A percentile compares a stretch with the other conserved stretches of the same genome.
phyloP scores from a whole-genome alignment of 2,797 vertebrate genomes.

The Remorina albescens region DNA sequence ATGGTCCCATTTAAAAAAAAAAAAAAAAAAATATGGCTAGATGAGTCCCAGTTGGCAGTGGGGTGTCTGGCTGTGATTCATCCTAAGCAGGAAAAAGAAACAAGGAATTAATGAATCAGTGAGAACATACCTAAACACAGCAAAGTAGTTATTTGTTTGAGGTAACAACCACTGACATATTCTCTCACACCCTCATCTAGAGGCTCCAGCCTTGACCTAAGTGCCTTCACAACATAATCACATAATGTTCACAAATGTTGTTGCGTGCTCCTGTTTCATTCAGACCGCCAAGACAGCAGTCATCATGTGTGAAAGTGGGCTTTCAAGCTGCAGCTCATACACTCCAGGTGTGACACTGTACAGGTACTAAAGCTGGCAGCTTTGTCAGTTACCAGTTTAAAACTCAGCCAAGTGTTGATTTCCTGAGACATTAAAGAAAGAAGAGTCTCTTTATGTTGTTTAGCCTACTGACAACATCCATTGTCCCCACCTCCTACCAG shows the following conservation, averaged over 20 bases:
- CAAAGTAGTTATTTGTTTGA: not conserved
- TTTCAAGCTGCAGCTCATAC: too few species aligned
- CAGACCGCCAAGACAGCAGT: not conserved
- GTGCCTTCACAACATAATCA: slow-evolving; percentile 1
- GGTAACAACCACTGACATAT: not conserved
- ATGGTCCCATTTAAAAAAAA: not conserved
- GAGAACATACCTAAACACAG: not conserved
- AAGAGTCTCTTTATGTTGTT: not conserved
- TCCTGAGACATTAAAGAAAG: too few species aligned
- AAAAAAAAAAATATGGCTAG: not conserved
- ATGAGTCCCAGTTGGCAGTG: slow-evolving; percentile 19
- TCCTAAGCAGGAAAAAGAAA: not conserved
- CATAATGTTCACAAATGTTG: slow-evolving; percentile 11
- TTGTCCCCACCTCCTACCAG: not conserved
- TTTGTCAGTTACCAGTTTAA: too few species aligned
- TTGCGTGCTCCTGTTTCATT: not conserved
- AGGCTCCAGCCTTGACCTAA: not conserved
- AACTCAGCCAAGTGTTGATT: too few species aligned
- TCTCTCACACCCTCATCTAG: not conserved
- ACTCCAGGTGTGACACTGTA: too few species aligned
- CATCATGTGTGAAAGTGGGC: too few species aligned
- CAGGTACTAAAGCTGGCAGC: too few species aligned
- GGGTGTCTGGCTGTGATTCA: slow-evolving; percentile 11
- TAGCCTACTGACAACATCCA: not conserved
- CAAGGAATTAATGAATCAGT: not conserved